Percentiles rank a stretch among this genome's conserved stretches.
Conservation (phyloP, 2,888 invertebrate species). For the Melanchra persicariae region DNA sequence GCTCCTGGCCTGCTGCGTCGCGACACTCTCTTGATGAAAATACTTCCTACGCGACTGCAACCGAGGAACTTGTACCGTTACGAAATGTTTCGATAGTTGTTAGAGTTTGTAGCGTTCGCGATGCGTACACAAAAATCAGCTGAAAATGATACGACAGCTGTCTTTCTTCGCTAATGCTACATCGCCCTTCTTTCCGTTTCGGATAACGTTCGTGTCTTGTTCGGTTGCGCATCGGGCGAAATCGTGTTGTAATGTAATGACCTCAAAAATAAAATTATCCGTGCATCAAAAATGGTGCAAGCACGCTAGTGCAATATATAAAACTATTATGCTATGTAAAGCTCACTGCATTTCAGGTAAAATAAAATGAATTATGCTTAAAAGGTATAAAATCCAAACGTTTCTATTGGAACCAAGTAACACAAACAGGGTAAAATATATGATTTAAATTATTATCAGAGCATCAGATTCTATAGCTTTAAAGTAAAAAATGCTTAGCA, state of each 20-base stretch:
- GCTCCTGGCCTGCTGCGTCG: slow-evolving; percentile 57
- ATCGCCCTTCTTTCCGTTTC: slow-evolving; percentile 76
- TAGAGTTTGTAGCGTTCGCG: slow-evolving; percentile 69
- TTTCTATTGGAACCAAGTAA: not conserved
- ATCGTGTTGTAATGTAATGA: slow-evolving; percentile 80
- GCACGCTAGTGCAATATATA: slow-evolving; percentile 7
- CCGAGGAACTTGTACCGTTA: slow-evolving; percentile 59
- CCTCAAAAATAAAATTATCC: slow-evolving; percentile 79
- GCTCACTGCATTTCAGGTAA: not conserved
- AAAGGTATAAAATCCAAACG: not conserved
- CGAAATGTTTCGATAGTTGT: slow-evolving; percentile 66
- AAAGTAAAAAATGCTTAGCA: not conserved
- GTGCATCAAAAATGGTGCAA: slow-evolving; percentile 47
- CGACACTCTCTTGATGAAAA: slow-evolving; percentile 45
- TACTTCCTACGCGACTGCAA: slow-evolving; percentile 48
- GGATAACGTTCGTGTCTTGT: slow-evolving; percentile 82
- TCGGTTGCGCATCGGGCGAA: slow-evolving; percentile 80
- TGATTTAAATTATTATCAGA: not conserved
- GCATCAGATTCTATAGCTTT: not conserved
- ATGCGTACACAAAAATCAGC: slow-evolving; percentile 91
- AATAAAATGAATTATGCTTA: slow-evolving; percentile 9
- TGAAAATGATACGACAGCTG: slow-evolving; percentile 91
- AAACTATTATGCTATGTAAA: slow-evolving; percentile 1
- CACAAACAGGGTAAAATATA: not conserved
- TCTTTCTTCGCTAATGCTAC: slow-evolving; percentile 82